phyloP scores from a whole-genome alignment of 2,888 invertebrate genomes.

The Drosophila demipolita region DNA sequence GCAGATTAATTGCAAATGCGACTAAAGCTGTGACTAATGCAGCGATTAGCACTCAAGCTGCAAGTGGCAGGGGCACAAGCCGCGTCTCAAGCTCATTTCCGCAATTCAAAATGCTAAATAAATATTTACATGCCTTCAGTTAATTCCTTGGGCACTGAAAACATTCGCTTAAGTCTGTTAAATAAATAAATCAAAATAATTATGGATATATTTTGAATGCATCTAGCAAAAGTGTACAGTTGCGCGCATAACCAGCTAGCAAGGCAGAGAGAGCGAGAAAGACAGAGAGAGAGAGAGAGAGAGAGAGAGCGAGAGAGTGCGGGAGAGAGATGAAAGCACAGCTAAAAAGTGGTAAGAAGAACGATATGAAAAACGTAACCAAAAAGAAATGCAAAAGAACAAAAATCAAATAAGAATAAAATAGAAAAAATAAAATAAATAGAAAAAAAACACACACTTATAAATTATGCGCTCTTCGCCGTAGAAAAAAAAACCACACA shows the following conservation, averaged over 20 bases:
- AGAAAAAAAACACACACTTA: slow-evolving; percentile 12
- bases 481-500: neutral
- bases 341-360: slow-evolving; percentile 5
- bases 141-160: neutral
- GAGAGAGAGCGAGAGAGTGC: neutral
- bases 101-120: slow-evolving; percentile 2
- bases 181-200: neutral
- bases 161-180: neutral
- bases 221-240: slow-evolving; percentile 38
- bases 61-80: neutral
- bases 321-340: neutral
- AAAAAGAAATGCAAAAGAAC: slow-evolving; percentile 33
- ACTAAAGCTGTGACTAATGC: slow-evolving; percentile 11
- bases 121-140: neutral
- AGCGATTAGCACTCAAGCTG: neutral
- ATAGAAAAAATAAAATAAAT: slow-evolving; percentile 19
- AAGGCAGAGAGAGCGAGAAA: neutral
- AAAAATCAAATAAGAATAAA: slow-evolving; percentile 23
- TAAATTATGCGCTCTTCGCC: slow-evolving; percentile 34
- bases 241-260: neutral
- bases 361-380: slow-evolving; percentile 14
- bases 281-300: neutral
- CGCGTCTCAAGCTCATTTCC: neutral
- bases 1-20: slow-evolving; percentile 40
- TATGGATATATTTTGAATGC: neutral